phyloP scores from a whole-genome alignment of 2,888 invertebrate genomes.

The Phalangium opilio region DNA sequence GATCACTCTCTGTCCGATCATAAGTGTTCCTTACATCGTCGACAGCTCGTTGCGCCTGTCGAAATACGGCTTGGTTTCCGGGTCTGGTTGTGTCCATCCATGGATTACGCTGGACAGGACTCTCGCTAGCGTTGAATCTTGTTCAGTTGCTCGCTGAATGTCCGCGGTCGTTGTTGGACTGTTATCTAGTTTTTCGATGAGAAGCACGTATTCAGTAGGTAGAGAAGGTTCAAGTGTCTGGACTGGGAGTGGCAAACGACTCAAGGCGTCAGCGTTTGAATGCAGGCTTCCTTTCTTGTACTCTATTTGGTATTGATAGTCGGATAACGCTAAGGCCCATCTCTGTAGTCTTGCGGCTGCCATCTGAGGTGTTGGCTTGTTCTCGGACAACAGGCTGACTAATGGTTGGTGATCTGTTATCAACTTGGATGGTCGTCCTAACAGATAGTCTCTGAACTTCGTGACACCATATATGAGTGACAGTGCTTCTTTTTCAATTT shows the following conservation, averaged over 20 bases:
- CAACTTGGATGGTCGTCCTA: no score
- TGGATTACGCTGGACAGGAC: no score
- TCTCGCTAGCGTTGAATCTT: no score
- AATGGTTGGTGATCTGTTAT: no score
- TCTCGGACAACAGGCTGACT: no score
- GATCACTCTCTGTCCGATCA: constrained; percentile 19
- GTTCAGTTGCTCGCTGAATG: no score
- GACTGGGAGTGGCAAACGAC: constrained; percentile 18
- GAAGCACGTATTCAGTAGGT: constrained; percentile 2
- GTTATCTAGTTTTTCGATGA: constrained; percentile 1
- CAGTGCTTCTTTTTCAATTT: constrained; percentile 1
- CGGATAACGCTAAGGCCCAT: constrained; percentile 1
- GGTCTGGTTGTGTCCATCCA: no score
- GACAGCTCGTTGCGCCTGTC: constrained; percentile 13
- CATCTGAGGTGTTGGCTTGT: background rate
- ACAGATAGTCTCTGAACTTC: no score
- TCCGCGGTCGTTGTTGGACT: constrained; percentile 2
- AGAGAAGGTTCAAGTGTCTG: background rate
- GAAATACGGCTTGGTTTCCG: constrained; percentile 1
- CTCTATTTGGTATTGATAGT: background rate
- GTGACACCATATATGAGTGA: no score
- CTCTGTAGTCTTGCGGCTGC: constrained; percentile 1
- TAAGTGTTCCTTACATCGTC: constrained; percentile 20
- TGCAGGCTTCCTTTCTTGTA: constrained; percentile 6
- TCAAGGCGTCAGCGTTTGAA: no score